These are phyloP conservation scores for Cremastinae sp. DNA, from an alignment of 2,888 invertebrate species.

Conservation along the genomic window DNA sequence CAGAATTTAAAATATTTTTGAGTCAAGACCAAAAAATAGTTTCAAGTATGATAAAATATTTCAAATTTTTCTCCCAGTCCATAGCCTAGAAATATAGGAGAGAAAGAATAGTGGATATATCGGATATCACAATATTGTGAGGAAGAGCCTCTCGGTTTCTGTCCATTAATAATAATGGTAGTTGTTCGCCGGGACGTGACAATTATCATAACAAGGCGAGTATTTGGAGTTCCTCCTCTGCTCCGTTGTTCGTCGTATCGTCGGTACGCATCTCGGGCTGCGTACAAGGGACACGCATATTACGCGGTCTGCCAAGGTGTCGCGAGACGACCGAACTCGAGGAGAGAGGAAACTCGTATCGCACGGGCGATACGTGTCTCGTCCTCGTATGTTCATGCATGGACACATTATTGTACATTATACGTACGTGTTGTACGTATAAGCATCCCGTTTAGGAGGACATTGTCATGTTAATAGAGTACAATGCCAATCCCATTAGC, in stretches of 20 bases:
- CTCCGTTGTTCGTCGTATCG: constrained; percentile 66
- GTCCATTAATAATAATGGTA: constrained; percentile 56
- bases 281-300: constrained; percentile 67
- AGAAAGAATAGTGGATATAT: constrained; percentile 63
- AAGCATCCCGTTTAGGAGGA: constrained; percentile 72
- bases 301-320: constrained; percentile 62
- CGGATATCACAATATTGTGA: constrained; percentile 76
- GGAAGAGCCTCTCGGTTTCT: constrained; percentile 66
- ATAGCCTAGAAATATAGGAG: no score
- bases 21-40: no score
- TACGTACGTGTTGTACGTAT: constrained; percentile 62
- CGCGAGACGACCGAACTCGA: constrained; percentile 35
- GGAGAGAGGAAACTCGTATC: constrained; percentile 9
- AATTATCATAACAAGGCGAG: constrained; percentile 78
- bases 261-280: constrained; percentile 67
- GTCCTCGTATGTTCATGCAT: neutral
- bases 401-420: constrained; percentile 38
- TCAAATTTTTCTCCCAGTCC: no score
- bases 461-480: constrained; percentile 76
- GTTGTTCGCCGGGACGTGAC: constrained; percentile 62
- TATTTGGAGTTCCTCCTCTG: constrained; percentile 71
- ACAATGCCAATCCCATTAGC: constrained; percentile 77
- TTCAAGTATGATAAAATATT: no score
- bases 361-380: constrained; percentile 17
- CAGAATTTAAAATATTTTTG: no score